These are phyloP conservation scores for Mareca strepera DNA, from an alignment of 2,797 vertebrate genomes.

Conservation along the genomic window DNA sequence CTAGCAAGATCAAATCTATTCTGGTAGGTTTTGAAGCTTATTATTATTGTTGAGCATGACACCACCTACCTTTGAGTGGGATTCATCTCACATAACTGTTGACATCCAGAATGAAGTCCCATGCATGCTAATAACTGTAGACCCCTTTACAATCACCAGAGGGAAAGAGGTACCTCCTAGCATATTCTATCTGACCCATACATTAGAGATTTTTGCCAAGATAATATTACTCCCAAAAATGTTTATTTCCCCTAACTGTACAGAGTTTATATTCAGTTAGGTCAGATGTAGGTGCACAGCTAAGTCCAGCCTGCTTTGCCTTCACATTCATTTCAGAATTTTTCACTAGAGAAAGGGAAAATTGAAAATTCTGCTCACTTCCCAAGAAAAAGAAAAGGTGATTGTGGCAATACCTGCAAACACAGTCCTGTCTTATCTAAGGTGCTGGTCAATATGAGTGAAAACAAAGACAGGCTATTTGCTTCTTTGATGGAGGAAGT, in stretches of 20 bases:
- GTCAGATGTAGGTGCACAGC: neutral
- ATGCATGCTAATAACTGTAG: neutral
- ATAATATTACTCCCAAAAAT: neutral
- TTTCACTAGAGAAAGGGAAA: neutral
- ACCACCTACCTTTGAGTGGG: slow-evolving; percentile 36
- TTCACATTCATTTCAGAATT: neutral
- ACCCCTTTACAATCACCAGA: neutral
- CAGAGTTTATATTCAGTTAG: neutral
- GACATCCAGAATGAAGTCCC: neutral
- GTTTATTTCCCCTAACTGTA: neutral
- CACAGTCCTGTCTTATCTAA: neutral
- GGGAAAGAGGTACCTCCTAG: neutral
- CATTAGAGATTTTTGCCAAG: neutral
- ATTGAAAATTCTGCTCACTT: neutral
- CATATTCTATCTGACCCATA: neutral
- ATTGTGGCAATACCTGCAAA: neutral
- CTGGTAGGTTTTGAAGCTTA: slow-evolving; percentile 19
- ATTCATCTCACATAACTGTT: neutral
- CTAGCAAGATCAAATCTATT: neutral
- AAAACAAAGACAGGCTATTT: neutral
- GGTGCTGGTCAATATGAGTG: neutral
- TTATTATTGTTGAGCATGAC: slow-evolving; percentile 37
- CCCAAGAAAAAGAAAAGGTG: neutral
- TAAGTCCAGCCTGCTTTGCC: neutral
- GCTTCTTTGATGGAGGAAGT: neutral